Evolutionary conservation across 2,888 invertebrate genomes (phyloP), one percentile per base, ranked within the genome.

Genomic region (Lepidocyrtoides sp.): DNA sequence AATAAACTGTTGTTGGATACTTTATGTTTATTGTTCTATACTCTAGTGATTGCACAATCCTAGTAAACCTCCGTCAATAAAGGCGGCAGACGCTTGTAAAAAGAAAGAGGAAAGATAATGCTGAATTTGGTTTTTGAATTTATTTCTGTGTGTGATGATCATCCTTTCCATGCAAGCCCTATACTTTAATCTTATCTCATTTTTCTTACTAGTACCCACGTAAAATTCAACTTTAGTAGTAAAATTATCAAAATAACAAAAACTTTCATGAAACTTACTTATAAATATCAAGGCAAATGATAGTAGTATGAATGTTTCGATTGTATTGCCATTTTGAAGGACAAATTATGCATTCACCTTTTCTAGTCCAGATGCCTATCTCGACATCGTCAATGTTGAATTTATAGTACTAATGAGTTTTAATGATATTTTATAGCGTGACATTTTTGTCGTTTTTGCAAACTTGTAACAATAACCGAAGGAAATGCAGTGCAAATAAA

Each of bases 401-500:
- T n/a, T n/a, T n/a, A n/a, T n/a, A n/a, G n/a, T n/a, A n/a, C n/a
- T n/a, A n/a, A n/a, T n/a, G n/a, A 17, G 2, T 4, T 7, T 17
- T 26, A 14, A 1, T 17, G 44, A 26, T 23, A 60, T 60, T 60
- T 60, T 60, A 0, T 32, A n/a, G n/a, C n/a, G n/a, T n/a, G n/a
- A n/a, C n/a, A n/a, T n/a, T n/a, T n/a, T n/a, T n/a, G n/a, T n/a
- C 63, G 23, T 20, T 10, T 20, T 29, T 36, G n/a, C n/a, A n/a
- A n/a, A n/a, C 2, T 17, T 14, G 8, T 10, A 69, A 8, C 2
- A 36, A n/a, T 36, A 17, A 23, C 17, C 5, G 10, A 77, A 29
- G 12, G 51, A 77, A 48, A 48, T 77, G 77, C 77, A 69, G 20
- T 41, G 69, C 41, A 69, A 69, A 32, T 4, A 60, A 66, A 29